phyloP scores from a whole-genome alignment of 2,888 invertebrate species.

The Plutella xylostella region DNA sequence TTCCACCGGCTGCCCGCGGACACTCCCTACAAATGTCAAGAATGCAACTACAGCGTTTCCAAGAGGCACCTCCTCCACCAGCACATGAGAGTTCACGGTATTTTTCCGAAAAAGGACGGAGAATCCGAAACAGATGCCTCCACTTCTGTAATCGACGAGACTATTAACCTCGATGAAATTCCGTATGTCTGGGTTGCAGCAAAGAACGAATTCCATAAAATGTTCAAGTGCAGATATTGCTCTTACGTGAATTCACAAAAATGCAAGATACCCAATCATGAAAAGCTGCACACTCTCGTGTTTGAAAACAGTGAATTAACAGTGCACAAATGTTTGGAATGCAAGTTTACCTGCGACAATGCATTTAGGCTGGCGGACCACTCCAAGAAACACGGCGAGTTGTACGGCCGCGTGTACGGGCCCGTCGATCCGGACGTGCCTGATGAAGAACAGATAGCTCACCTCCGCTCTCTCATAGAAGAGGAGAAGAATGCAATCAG shows the following conservation, averaged over 20 bases:
- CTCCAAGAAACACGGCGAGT: slow-evolving; percentile 80
- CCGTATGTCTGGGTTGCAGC: slow-evolving; percentile 83
- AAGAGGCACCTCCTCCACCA: slow-evolving; percentile 85
- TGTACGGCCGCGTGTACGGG: slow-evolving; percentile 78
- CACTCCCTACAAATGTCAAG: slow-evolving; percentile 82
- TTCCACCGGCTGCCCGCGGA: slow-evolving; percentile 79
- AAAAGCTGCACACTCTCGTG: slow-evolving; percentile 77
- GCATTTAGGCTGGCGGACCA: slow-evolving; percentile 78
- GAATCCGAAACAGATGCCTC: slow-evolving; percentile 50
- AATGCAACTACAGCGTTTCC: slow-evolving; percentile 86
- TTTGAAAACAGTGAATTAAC: slow-evolving; percentile 66
- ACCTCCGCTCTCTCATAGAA: slow-evolving; percentile 49
- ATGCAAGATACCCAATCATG: slow-evolving; percentile 85
- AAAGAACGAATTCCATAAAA: slow-evolving; percentile 79
- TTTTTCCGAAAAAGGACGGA: slow-evolving; percentile 54
- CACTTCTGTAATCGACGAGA: slow-evolving; percentile 23
- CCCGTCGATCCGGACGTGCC: slow-evolving; percentile 73
- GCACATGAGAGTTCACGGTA: slow-evolving; percentile 82
- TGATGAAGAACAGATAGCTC: slow-evolving; percentile 75
- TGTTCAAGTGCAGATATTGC: slow-evolving; percentile 87
- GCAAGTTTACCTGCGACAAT: slow-evolving; percentile 83
- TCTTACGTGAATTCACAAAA: slow-evolving; percentile 86
- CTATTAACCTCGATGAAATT: slow-evolving; percentile 67
- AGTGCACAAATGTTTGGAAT: slow-evolving; percentile 77
- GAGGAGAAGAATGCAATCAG: slow-evolving; percentile 36